Base-by-base conservation (phyloP, 2,113 vertebrate genomes). In the Xenopus borealis region DNA sequence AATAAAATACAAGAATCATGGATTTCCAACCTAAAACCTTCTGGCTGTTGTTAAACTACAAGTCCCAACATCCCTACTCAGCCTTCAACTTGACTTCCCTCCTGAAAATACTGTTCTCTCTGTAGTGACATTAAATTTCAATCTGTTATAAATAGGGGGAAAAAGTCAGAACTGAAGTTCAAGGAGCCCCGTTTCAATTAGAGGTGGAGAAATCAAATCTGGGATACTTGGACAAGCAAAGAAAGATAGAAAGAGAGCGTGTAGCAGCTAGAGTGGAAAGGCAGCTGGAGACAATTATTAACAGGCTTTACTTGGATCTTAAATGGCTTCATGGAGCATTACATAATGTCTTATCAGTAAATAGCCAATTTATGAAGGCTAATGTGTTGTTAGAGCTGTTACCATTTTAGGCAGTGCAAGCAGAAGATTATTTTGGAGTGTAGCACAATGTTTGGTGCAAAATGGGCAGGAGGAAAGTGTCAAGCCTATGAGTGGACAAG, bases 251-350 rank as follows among this genome's bases (percentile, higher is more conserved):
- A 27, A 20, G 19, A 18, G 11, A 50, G 14, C 14, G 30, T 52
- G 10, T 2, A 50, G 12, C 20, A n/a, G 40, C 44, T 50, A 17
- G 16, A 12, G 40, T 53, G 46, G 59, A 40, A 9, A 46, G 10
- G 27, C 62, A 58, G 30, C 63, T 73, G 62, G 12, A 50, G 52
- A 44, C 55, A 45, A 65, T 65, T 18, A 65, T 23, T 65, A 58
- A 6, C 62, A 64, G 71, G 65, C 50, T 50, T 50, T 66, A 72
- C n/a, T 18, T 72, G n/a, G 61, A 33, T 46, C 72, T 57, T 19
- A 3, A 18, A 33, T 30, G 33, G 33, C 3, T 66, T 27, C 23
- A 12, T 11, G 10, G 2, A 61, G 9, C 7, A 16, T 40, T 61
- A 16, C 7, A 7, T 63, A 63, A 63, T 57, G 45, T 8, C 45